Base-by-base conservation (phyloP, 2,113 vertebrate species). In the Amphiprion percula region DNA sequence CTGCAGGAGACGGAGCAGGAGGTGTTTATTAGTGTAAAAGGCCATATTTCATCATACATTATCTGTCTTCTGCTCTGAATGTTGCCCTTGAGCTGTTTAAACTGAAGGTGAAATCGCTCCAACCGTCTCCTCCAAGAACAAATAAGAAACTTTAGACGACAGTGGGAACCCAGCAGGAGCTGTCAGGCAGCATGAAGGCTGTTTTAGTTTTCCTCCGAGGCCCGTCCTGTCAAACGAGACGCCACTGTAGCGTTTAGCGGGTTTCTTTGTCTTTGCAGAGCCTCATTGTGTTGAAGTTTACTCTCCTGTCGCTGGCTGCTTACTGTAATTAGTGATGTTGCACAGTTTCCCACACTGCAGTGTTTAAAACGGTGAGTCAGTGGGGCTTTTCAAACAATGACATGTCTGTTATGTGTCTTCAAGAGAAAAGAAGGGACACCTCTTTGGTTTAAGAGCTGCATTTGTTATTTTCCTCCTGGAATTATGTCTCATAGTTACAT, bases 121-220 rank as follows among this genome's bases (percentile, higher is more conserved):
- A 1, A 70, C 76, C 60, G 17, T 68, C 56, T 75, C 65, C 61
- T 78, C 47, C 50, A 68, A 78, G 75, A 70, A 24, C 64, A 61
- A 84, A 77, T 23, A 55, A n/a, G 4, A 86, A 80, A 87, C 77
- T 65, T 73, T 28, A 73, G 63, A 53, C 33, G 72, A 90, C 84
- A 83, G 84, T 69, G 67, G 70, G 63, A 17, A 52, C 75, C 19
- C 24, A 46, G 68, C 26, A 16, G 77, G 89, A 59, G 64, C 80
- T 74, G 78, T 84, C 80, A 68, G 82, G 33, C 75, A 66, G 0
- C 60, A 14, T n/a, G 47, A 61, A 33, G 46, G 33, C 77, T 19
- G 50, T 64, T 86, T 87, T 79, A 28, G 59, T 81, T 75, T 74
- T 77, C 26, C 68, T 44, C 2, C n/a, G 26, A 30, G 72, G 44